Evolutionary conservation across 1,140 invertebrate genomes (phyloP).

Genomic region (Eufriesea mexicana): DNA sequence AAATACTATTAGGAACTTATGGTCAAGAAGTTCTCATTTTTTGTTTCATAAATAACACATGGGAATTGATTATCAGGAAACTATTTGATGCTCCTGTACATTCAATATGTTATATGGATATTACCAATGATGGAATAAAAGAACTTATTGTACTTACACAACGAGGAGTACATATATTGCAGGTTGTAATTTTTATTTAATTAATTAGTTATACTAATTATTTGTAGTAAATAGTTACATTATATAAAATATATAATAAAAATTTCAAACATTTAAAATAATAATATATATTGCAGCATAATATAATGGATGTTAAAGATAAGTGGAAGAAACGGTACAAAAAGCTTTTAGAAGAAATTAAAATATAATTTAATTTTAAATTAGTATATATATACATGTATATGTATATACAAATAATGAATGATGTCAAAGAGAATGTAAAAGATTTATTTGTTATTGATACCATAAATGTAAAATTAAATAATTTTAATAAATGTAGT

Average conservation of each 20-base stretch:
- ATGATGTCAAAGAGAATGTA: conserved; percentile 6
- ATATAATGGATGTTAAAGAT: conserved; percentile 70
- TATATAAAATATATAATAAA: conserved; percentile 33
- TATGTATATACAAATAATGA: neutral
- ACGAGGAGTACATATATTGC: conserved; percentile 87
- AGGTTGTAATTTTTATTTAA: conserved; percentile 78
- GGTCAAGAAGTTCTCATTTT: conserved; percentile 85
- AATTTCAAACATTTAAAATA: conserved; percentile 21
- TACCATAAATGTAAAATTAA: neutral
- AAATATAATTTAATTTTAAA: conserved; percentile 14
- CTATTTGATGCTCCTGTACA: conserved; percentile 86
- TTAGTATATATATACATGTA: neutral
- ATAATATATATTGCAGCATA: conserved; percentile 70
- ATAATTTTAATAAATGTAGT: conserved; percentile 26
- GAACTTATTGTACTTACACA: conserved; percentile 87
- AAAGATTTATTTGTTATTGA: conserved; percentile 35
- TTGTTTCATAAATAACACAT: conserved; percentile 80
- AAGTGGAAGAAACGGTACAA: conserved; percentile 71
- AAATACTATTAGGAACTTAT: conserved; percentile 89
- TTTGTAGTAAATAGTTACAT: neutral
- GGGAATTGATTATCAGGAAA: conserved; percentile 81
- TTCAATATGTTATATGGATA: conserved; percentile 85
- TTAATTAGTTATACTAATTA: conserved; percentile 12
- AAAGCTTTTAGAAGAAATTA: conserved; percentile 49
- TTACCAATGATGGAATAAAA: conserved; percentile 88